Evolutionary conservation across 2,888 invertebrate species (phyloP).

Genomic region (Cataglyphis altisquamis): DNA sequence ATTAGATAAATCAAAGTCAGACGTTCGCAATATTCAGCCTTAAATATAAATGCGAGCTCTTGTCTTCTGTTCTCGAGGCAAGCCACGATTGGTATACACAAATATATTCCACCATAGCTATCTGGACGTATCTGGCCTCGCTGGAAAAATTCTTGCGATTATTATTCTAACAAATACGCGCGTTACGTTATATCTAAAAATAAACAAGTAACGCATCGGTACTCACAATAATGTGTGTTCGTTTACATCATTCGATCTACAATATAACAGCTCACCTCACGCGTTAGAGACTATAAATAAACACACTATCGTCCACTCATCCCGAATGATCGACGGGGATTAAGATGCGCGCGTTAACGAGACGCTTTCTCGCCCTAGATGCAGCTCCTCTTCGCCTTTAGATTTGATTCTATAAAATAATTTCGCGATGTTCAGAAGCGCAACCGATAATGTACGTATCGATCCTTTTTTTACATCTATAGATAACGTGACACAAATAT

Average conservation of each 20-base stretch:
- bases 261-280: background rate
- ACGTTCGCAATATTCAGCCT: background rate
- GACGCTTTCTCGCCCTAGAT: background rate
- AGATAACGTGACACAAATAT: background rate
- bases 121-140: background rate
- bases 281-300: conserved; percentile 37
- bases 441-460: background rate
- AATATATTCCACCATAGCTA: background rate
- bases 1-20: conserved; percentile 34
- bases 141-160: conserved; percentile 32
- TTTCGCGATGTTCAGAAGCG: background rate
- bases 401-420: background rate
- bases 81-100: background rate
- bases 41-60: conserved; percentile 25
- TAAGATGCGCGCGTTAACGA: conserved; percentile 25
- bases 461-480: background rate
- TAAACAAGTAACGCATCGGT: conserved; percentile 23
- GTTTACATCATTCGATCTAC: conserved; percentile 36
- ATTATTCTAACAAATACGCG: conserved; percentile 39
- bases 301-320: conserved; percentile 40
- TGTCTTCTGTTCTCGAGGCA: conserved; percentile 12
- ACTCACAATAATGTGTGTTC: conserved; percentile 34
- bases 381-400: too few species aligned
- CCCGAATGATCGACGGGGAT: conserved; percentile 54
- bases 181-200: conserved; percentile 48